Base-by-base conservation (phyloP, 2,797 vertebrate species). In the Gorsachius magnificus region DNA sequence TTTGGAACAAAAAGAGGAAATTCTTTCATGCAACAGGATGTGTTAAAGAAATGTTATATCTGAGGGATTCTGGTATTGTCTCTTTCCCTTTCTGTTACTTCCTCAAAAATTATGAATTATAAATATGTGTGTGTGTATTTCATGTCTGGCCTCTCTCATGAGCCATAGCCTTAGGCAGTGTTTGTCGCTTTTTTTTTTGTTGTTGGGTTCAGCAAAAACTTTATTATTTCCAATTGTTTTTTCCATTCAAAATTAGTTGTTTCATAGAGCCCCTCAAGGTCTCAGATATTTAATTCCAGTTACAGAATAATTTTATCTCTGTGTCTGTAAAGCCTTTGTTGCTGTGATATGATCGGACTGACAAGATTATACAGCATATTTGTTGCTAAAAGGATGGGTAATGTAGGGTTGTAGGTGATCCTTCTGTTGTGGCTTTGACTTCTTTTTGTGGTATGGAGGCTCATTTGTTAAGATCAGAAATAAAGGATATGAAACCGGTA, bases 1-100 rank as follows among this genome's bases (percentile, higher is more conserved):
- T 95, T 50, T 86, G 91, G 79, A 91, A 74, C 82, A 83, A 81
- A 92, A 92, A 94, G 82, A 91, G 94, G 95, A 97, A 96, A 94
- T 96, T 65, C 91, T 43, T 86, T 71, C 46, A 8, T 91, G 84
- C 94, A 91, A 78, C 65, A 89, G 84, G 92, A 89, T 82, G 69
- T 81, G 61, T 93, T 93, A 84, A 90, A 95, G 87, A 91, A 78
- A 58, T 88, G 70, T 65, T 83, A 0, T 84, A 57, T 69, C 94
- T 77, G 41, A 83, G 81, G 46, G 53, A 43, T 60, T 92, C 28
- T 63, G 65, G 21, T 89, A 35, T 20, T 72, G 68, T 69, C 50
- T 85, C 48, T 76, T 93, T 87, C 58, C 7, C 5, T 85, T 84
- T 74, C 41, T 65, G 70, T 14, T 75, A 25, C 29, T 87, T 87